Evolutionary conservation across 2,888 invertebrate genomes (phyloP).

Genomic region (Odontocolon sp.): DNA sequence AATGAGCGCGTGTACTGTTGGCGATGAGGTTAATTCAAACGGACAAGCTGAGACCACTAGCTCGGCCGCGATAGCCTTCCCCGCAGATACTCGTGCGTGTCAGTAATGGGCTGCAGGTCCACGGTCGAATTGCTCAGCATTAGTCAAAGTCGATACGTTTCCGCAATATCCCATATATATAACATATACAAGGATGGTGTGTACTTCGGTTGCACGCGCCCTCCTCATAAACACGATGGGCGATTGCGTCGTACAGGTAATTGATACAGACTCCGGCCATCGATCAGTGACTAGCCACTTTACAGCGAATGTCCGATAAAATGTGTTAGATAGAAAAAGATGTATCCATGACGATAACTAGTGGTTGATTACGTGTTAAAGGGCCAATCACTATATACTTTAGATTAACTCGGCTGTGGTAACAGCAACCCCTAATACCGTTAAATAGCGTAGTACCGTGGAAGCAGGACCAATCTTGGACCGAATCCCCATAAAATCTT

Average conservation of each 20-base stretch:
- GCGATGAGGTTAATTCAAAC: constrained; percentile 61
- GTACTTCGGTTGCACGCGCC: too few species aligned
- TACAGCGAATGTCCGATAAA: too few species aligned
- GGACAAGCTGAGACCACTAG: constrained; percentile 36
- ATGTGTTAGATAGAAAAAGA: too few species aligned
- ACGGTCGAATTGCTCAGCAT: not conserved
- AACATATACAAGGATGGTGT: not conserved
- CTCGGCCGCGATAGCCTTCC: not conserved
- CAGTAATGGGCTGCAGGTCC: not conserved
- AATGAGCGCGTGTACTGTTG: constrained; percentile 53
- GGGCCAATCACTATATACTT: not conserved
- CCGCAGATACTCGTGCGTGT: not conserved
- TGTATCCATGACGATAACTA: too few species aligned
- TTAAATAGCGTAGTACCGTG: constrained; percentile 36
- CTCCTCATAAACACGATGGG: too few species aligned
- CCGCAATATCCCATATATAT: not conserved
- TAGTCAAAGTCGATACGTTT: not conserved
- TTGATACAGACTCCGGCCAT: too few species aligned
- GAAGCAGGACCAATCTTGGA: constrained; percentile 36
- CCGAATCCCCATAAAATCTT: constrained; percentile 53
- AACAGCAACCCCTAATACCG: constrained; percentile 27
- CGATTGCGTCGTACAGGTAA: too few species aligned
- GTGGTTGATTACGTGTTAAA: not conserved
- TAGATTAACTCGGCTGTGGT: too few species aligned
- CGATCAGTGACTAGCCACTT: too few species aligned